Base-by-base conservation (phyloP, 2,888 invertebrate species). In the Chloromyia formosa region DNA sequence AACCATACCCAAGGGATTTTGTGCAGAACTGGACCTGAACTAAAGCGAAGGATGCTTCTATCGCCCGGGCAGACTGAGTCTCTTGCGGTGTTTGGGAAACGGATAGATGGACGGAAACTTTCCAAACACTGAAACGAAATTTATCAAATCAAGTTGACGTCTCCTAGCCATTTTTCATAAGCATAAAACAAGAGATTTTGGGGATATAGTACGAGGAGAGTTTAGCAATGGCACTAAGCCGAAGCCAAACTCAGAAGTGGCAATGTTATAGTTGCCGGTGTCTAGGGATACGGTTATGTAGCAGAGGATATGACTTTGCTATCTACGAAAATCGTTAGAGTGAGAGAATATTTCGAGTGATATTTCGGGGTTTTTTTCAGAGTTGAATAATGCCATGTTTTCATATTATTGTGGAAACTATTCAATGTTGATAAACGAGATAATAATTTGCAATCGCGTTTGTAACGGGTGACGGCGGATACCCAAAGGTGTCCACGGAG, bases 111-210 rank as follows among this genome's bases (percentile, higher is more conserved):
- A 42, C 49, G 49, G 54, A 66, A 74, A 76, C 75, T 76, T 76
- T 68, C 35, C 76, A 76, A 75, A 68, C 76, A 75, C 73, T 68
- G 66, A 76, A 68, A 75, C 66, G 74, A 74, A 75, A 76, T 76
- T 76, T 76, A 76, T 76, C 76, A 76, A 73, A 76, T 76, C 75
- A 75, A 75, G 75, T 73, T 76, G 76, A 76, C 76, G 69, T 76
- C 64, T 61, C 73, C 73, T 61, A 76, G 76, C 75, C 73, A 76
- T 76, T 76, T 76, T 76, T 76, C 76, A 76, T 76, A 76, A 76
- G 74, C 73, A 75, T 75, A 76, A 74, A 76, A 76, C 75, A 76
- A 73, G 74, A 76, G 75, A 74, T 76, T 74, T 35, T 74, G 66
- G 71, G 45, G 71, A 20, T 18, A 45, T 23, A 58, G 27, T 35